Base-by-base conservation (phyloP, 2,113 vertebrate species). In the Callochromis pleurospilus region DNA sequence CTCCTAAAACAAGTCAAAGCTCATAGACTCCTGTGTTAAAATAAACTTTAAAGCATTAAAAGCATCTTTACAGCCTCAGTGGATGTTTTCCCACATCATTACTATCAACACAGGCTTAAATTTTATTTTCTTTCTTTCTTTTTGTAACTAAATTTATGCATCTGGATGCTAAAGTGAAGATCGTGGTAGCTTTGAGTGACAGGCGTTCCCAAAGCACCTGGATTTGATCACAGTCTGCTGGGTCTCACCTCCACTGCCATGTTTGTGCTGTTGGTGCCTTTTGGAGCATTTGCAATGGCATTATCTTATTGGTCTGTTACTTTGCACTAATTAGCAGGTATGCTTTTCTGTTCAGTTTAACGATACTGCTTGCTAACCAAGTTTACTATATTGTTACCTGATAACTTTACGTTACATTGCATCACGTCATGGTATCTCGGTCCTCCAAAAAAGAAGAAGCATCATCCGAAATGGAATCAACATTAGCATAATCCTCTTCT, bases 341-440 rank as follows among this genome's bases (percentile, higher is more conserved):
- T 26, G 13, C 65, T 6, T 73, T 45, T 73, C 68, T 47, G 9
- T 26, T 24, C 21, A 42, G 3, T 73, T 73, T 40, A 68, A 21
- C 0, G 4, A 68, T 38, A 38, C 4, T 24, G 11, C 21, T 13
- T 31, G 56, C 13, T 60, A 60, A 19, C 56, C 14, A 19, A 19
- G 58, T 19, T 60, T 60, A 33, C 29, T 10, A 21, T 21, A 36
- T 17, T 62, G 29, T 36, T 62, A 33, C 9, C 58, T 62, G 31
- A 33, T 36, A 62, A 36, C 29, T 62, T 19, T 29, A 31, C 26
- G 1, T 53, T 53, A 53, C 51, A 53, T n/a, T 19, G 9, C 7
- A 65, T 65, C 0, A 65, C 6, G 6, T 47, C 21, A 17, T 45
- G 0, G 6, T 47, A 0, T 3, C 14, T 75, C 1, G 9, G 24